Evolutionary conservation across 2,888 invertebrate genomes (phyloP).

Genomic region (Macrophya alboannulata): DNA sequence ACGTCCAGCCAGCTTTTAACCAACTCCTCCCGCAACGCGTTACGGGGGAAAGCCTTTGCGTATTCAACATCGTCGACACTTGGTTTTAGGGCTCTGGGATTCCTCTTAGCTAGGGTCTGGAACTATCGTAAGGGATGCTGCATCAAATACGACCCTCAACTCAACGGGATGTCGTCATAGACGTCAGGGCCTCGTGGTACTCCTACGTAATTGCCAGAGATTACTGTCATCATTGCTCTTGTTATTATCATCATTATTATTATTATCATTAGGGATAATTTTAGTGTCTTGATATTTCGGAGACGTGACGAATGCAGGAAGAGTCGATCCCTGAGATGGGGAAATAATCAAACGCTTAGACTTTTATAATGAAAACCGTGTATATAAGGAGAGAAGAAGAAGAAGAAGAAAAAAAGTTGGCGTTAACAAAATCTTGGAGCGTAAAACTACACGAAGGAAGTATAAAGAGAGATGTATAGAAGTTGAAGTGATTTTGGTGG

Average conservation of each 20-base stretch:
- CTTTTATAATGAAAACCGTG: not conserved
- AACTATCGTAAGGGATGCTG: constrained; percentile 30
- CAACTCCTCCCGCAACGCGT: not conserved
- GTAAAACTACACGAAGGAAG: not conserved
- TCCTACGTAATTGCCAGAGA: constrained; percentile 27
- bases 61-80: constrained; percentile 48
- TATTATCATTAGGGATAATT: not conserved
- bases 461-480: not conserved
- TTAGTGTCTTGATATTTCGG: not conserved
- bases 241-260: not conserved
- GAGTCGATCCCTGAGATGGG: not conserved
- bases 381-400: not conserved
- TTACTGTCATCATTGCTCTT: constrained; percentile 24
- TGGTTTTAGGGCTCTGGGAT: constrained; percentile 37
- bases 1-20: constrained; percentile 28
- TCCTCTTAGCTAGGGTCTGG: constrained; percentile 28
- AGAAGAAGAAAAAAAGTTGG: not conserved
- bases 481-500: constrained; percentile 50
- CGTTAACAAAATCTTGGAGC: not conserved
- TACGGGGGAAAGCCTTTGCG: not conserved
- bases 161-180: constrained; percentile 29
- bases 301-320: not conserved
- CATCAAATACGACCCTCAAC: constrained; percentile 27
- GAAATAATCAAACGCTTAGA: not conserved
- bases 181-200: constrained; percentile 16